Evolutionary conservation across 92 coral and sea anemone genomes (phyloP), one percentile per base, ranked within the genome.

Genomic region (Heteractis magnifica): DNA sequence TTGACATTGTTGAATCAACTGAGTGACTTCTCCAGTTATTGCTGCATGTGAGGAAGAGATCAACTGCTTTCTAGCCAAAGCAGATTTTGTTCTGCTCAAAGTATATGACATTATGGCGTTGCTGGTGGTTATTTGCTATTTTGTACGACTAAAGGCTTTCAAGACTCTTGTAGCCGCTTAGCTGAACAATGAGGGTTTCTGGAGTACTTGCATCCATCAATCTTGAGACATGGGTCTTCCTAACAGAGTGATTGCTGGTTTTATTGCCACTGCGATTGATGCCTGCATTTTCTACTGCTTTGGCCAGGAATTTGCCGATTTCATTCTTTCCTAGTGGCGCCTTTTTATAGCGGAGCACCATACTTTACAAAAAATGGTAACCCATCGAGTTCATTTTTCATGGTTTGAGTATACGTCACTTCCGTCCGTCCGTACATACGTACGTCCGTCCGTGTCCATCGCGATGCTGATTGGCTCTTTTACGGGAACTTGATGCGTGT

Each of bases 61-160:
- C 56, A 52, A 10, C 56, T 52, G 56, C 6, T 52, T 52, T 52
- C 6, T 7, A 16, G 68, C 76, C 49, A 44, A 9, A 23, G 5
- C 4, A 6, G 76, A 72, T 72, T 10, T 49, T 26, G 76, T 4
- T 10, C 82, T 20, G 72, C 82, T 78, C 21, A 78, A 21, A 10
- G 20, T 23, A 11, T 5, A n/a, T 7, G 82, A 78, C 82, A 78
- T 78, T 78, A n/a, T 56, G 82, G 10, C 82, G 71, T 65, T 78
- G 82, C 12, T 78, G 82, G 11, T 55, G 44, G 6, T 10, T 15
- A 15, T 34, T 52, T 6, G 82, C 82, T 5, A 48, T 6, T 55
- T 78, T 78, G 60, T 78, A 78, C 8, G 26, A 5, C 9, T 53
- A 34, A 6, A 78, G 71, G 52, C 82, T 78, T 20, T 78, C 4